Evolutionary conservation across 30 jellyfish, hydroid and myxozoan genomes (phyloP), one percentile per base, ranked within the genome.

Genomic region (Pseudorhiza aurosa): DNA sequence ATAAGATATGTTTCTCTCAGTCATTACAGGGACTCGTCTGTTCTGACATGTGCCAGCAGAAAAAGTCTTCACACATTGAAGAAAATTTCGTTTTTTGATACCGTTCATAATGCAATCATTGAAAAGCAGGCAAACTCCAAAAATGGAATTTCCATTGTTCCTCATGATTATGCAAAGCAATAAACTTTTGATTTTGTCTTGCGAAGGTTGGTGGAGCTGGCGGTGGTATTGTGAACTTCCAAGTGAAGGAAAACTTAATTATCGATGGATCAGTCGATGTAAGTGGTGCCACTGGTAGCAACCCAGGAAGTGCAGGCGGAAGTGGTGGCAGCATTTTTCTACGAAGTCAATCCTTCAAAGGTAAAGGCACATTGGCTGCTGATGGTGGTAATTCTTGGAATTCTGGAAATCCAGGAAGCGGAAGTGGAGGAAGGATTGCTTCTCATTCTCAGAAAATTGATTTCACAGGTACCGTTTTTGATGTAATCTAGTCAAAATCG

Each of bases 131-230:
- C n/a, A n/a, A n/a, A n/a, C n/a, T n/a, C n/a, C n/a, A n/a, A n/a
- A n/a, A n/a, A n/a, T n/a, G n/a, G n/a, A n/a, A n/a, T n/a, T n/a
- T n/a, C n/a, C n/a, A n/a, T n/a, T n/a, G n/a, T n/a, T n/a, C n/a
- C n/a, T n/a, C n/a, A n/a, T n/a, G n/a, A n/a, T n/a, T n/a, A n/a
- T n/a, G n/a, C n/a, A n/a, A n/a, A n/a, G n/a, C n/a, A n/a, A n/a
- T n/a, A n/a, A n/a, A n/a, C n/a, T n/a, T n/a, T n/a, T n/a, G n/a
- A n/a, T n/a, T n/a, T n/a, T n/a, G n/a, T n/a, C n/a, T n/a, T n/a
- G n/a, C n/a, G n/a, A n/a, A 80, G 91, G 53, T 42, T 12, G 91
- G 91, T 6, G 91, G 91, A 18, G 29, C 70, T 59, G 91, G 91
- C 11, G 91, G 91, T 3, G 91, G 91, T 35, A 29, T 55, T 0